Base-by-base conservation (phyloP, 2,888 invertebrate genomes). In the Pachymerium ferrugineum region DNA sequence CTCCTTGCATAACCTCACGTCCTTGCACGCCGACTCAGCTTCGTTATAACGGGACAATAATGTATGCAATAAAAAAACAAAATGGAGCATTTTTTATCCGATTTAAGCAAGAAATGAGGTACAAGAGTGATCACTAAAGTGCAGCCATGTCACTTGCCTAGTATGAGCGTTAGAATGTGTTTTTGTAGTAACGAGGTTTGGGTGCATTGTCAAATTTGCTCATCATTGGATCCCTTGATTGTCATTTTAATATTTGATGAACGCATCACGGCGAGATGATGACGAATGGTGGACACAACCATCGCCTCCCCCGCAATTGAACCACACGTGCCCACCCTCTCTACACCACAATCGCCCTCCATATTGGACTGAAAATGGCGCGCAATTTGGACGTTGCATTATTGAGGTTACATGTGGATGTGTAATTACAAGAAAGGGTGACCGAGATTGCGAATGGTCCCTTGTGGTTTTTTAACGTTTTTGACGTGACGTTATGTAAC, bases 171-270 rank as follows among this genome's bases (percentile, higher is more conserved):
- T 62, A 62, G 25, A 28, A 22, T 22, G 28, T 62, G 25, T 62
- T 22, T 62, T 62, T 28, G 62, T 62, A 62, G 62, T 28, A 62
- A 28, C 62, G 62, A 62, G 62, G 62, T 62, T 62, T 25, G 62
- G 16, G 70, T 19, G 71, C 71, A 71, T 71, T 71, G 71, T 71
- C 71, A 71, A 71, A 71, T 71, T 71, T 71, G 71, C 35, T 71
- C 71, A 71, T 38, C 35, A 38, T 38, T 38, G 28, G 33, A 31
- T 28, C 38, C n/a, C 38, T 38, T 71, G 71, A 71, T 71, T 71
- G 71, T 71, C 38, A 71, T 71, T 71, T 71, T 33, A 71, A 71
- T 71, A 71, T 71, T 71, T 28, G 35, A 71, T 71, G 71, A 71
- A 38, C 28, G 35, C 35, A 31, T 71, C 71, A 71, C 71, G 35